Evolutionary conservation across 2,797 vertebrate species (phyloP).

Genomic region (Malurus splendens): DNA sequence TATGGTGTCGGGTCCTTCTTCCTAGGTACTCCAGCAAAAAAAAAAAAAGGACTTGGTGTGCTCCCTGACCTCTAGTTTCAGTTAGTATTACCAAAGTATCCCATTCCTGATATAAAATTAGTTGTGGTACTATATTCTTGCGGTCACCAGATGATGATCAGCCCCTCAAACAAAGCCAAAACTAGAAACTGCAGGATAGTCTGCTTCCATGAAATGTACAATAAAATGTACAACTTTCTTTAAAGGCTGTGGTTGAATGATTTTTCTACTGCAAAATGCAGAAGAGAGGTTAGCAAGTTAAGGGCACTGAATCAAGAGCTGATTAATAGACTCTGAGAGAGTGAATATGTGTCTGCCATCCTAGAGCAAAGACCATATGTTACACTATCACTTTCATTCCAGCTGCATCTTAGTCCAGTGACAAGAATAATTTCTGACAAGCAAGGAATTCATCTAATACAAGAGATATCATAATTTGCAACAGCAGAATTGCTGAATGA

Average conservation of each 20-base stretch:
- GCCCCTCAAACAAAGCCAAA: not conserved
- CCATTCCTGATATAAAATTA: not conserved
- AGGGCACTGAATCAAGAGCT: slow-evolving; percentile 39
- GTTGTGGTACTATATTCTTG: not conserved
- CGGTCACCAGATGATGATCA: not conserved
- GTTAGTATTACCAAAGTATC: not conserved
- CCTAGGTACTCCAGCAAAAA: not conserved
- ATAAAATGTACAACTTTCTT: not conserved
- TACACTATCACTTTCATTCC: slow-evolving; percentile 51
- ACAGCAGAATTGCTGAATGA: slow-evolving; percentile 27
- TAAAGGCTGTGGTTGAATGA: not conserved
- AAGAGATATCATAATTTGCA: slow-evolving; percentile 46
- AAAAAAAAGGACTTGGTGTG: not conserved
- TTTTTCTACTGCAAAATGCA: not conserved
- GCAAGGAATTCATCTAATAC: slow-evolving; percentile 38
- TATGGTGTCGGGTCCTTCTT: fast-evolving
- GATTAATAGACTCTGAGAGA: slow-evolving; percentile 61
- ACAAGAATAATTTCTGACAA: slow-evolving; percentile 64
- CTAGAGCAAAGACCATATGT: slow-evolving; percentile 52
- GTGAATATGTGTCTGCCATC: slow-evolving; percentile 39
- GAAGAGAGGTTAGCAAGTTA: slow-evolving; percentile 8
- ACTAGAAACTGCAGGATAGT: not conserved
- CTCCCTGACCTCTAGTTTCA: not conserved
- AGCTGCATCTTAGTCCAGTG: slow-evolving; percentile 17
- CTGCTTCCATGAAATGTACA: not conserved